Conservation (phyloP, 1,140 invertebrate species). For the Eurytemora carolleeae region DNA sequence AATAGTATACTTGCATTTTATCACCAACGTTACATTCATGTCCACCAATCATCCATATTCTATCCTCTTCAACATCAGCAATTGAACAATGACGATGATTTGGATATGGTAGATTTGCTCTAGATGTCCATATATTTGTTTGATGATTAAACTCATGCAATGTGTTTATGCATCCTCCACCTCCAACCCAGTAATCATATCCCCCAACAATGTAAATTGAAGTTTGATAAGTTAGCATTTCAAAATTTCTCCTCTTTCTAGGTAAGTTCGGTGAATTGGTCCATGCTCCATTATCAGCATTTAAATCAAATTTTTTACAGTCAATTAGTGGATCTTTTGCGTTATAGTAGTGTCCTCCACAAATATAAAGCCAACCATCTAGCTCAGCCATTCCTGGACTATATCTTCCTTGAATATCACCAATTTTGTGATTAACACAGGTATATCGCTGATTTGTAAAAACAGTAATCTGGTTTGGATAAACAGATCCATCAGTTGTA, state of each 20-base stretch:
- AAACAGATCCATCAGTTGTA: neutral
- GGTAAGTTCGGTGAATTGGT: neutral
- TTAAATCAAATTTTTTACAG: neutral
- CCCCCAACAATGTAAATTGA: neutral
- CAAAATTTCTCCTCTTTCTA: neutral
- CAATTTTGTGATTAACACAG: neutral
- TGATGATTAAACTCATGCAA: neutral
- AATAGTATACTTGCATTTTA: neutral
- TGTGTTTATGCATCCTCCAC: neutral
- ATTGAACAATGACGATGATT: neutral
- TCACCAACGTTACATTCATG: neutral
- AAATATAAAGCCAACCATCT: neutral
- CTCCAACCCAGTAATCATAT: too few relatives aligned
- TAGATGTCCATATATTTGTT: neutral
- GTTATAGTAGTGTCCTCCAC: neutral
- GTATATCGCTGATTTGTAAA: neutral
- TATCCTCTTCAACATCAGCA: neutral
- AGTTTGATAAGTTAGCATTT: neutral
- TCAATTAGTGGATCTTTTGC: neutral
- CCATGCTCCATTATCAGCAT: neutral
- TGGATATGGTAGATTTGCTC: neutral
- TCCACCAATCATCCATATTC: neutral
- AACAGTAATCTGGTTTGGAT: neutral
- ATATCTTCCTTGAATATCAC: neutral
- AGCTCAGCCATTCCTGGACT: neutral